Evolutionary conservation across 1,140 invertebrate species (phyloP), one percentile per base, ranked within the genome.

Genomic region (Euschistus heros): DNA sequence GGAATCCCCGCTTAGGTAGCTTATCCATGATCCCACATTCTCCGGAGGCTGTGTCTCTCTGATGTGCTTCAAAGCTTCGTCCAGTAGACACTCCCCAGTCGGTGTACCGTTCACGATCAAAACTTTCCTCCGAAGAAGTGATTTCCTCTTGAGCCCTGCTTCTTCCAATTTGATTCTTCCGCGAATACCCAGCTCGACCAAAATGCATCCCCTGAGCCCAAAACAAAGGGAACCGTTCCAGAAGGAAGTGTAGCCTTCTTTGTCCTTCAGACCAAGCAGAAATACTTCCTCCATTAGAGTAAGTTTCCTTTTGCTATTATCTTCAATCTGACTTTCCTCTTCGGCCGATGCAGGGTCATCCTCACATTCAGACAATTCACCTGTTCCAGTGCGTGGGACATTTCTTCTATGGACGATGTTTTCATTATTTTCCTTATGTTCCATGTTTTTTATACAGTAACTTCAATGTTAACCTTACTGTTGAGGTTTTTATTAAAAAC

Each of bases 211-310:
- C 14, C 59, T 26, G 13, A 61, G 33, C 8, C 59, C 59, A 8
- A 18, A 18, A 13, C 26, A 61, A 1, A 61, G 24, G n/a, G n/a
- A 18, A 4, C 33, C 59, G 20, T 61, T 61, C 59, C 59, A 61
- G 30, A 61, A 61, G 15, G 59, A 61, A 0, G 33, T 42, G n/a
- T 33, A 37, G 3, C 59, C 59, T 18, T 61, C 26, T n/a, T 42
- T 33, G 30, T 61, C 30, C 30, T 42, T 61, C 8, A 61, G 33
- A 33, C 59, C 59, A 0, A 61, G 30, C 4, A 61, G 24, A 30
- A 37, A 61, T 8, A 61, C 30, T 42, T 61, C 59, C 42, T 61
- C 59, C 59, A 61, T 33, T 17, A 61, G 17, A 61, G 59, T 37
- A 2, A 61, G 42, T 37, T 13, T 37, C 13, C 33, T 37, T 37